A percentile compares a stretch with the other conserved stretches of the same genome.
Conservation (phyloP, 1,140 invertebrate species). For the Pseudachorutes palmiensis region DNA sequence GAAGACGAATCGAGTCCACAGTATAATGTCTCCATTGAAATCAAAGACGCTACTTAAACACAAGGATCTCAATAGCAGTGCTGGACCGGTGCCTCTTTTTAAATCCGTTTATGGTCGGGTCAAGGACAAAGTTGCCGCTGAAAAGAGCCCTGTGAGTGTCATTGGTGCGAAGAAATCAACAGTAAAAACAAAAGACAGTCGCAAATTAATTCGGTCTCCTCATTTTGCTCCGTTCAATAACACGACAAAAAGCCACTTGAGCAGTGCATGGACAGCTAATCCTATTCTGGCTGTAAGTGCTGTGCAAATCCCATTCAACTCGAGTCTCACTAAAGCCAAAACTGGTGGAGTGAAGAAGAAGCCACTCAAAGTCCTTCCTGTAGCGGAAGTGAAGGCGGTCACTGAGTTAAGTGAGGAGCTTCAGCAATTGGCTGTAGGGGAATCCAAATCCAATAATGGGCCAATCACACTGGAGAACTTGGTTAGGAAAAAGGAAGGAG, state of each 20-base stretch:
- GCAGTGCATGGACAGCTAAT: constrained; percentile 20
- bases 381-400: too few relatives aligned
- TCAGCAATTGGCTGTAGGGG: too few relatives aligned
- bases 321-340: background rate
- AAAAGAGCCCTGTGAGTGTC: constrained; percentile 9
- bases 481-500: too few relatives aligned
- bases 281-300: constrained; percentile 28
- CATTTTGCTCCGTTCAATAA: background rate
- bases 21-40: background rate
- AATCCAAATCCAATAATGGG: too few relatives aligned
- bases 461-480: too few relatives aligned
- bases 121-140: background rate
- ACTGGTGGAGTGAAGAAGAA: background rate
- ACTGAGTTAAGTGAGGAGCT: too few relatives aligned
- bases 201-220: background rate
- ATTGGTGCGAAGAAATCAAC: constrained; percentile 6
- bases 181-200: background rate
- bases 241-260: background rate
- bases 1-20: background rate
- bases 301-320: constrained; percentile 9
- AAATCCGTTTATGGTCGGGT: background rate
- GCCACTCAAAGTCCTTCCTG: background rate
- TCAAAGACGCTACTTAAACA: background rate
- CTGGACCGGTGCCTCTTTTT: background rate
- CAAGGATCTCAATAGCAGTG: background rate